These are phyloP conservation scores for Hydrozoanthus tunicans DNA, from an alignment of 64 coral and sea anemone species.

Conservation along the genomic window DNA sequence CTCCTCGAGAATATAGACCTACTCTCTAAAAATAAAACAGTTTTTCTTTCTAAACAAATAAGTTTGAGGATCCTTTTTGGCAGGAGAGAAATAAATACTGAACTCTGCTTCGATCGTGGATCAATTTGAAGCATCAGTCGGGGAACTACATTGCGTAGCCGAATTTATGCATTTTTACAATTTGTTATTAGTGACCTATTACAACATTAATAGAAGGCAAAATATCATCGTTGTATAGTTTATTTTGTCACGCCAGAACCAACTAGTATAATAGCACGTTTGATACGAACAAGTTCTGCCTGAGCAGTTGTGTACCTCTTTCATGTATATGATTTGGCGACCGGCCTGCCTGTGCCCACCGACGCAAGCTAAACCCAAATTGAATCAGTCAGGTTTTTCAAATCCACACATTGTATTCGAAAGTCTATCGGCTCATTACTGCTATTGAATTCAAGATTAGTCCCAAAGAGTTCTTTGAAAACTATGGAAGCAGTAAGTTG, in stretches of 20 bases:
- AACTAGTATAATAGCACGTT: neutral
- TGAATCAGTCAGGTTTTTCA: slow-evolving; percentile 17
- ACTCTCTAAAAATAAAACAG: slow-evolving; percentile 38
- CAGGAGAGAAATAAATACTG: neutral
- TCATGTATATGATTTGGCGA: too few relatives aligned
- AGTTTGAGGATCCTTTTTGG: neutral
- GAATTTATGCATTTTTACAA: neutral
- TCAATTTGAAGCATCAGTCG: neutral
- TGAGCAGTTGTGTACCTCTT: neutral
- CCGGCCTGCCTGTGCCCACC: too few relatives aligned
- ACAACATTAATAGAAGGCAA: neutral
- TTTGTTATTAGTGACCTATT: slow-evolving; percentile 12
- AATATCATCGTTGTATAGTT: neutral
- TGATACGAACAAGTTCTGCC: neutral
- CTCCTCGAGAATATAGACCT: neutral
- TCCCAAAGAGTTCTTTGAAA: slow-evolving; percentile 23
- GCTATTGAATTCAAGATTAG: slow-evolving; percentile 7
- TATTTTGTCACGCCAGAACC: slow-evolving; percentile 36
- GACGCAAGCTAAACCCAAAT: neutral
- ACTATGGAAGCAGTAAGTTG: slow-evolving; percentile 10
- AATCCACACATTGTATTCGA: slow-evolving; percentile 54
- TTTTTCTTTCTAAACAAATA: neutral
- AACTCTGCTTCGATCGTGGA: too few relatives aligned
- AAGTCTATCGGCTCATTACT: slow-evolving; percentile 40
- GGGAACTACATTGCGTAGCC: neutral